These are phyloP conservation scores for Lasioglossum villosulum DNA, from an alignment of 2,888 invertebrate genomes.

Conservation along the genomic window DNA sequence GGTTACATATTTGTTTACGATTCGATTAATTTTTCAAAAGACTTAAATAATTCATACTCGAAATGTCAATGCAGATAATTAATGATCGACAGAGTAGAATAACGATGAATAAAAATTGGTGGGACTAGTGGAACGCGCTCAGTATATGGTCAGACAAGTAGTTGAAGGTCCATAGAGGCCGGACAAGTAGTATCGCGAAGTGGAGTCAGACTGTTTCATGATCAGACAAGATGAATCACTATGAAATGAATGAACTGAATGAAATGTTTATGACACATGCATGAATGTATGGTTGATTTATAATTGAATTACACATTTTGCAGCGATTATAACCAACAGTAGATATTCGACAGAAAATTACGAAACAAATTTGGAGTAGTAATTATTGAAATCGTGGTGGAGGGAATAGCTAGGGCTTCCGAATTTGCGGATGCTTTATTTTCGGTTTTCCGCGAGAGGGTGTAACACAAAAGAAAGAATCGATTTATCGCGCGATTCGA, in stretches of 20 bases:
- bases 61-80: neutral
- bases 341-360: neutral
- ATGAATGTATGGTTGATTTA: neutral
- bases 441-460: neutral
- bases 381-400: neutral
- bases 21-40: neutral
- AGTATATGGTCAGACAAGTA: neutral
- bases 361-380: neutral
- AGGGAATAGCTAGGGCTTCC: neutral
- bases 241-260: too few species aligned
- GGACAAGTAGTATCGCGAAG: neutral
- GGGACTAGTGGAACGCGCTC: neutral
- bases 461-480: neutral
- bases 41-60: neutral
- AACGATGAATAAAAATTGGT: neutral
- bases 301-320: neutral
- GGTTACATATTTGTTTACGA: neutral
- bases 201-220: too few species aligned
- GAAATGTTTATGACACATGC: neutral
- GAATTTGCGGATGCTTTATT: neutral
- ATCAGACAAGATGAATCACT: too few species aligned
- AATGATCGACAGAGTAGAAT: neutral
- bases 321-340: neutral
- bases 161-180: neutral
- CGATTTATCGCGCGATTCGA: neutral